Base-by-base conservation (phyloP, 2,888 invertebrate genomes). In the Iselma pallidipennis region DNA sequence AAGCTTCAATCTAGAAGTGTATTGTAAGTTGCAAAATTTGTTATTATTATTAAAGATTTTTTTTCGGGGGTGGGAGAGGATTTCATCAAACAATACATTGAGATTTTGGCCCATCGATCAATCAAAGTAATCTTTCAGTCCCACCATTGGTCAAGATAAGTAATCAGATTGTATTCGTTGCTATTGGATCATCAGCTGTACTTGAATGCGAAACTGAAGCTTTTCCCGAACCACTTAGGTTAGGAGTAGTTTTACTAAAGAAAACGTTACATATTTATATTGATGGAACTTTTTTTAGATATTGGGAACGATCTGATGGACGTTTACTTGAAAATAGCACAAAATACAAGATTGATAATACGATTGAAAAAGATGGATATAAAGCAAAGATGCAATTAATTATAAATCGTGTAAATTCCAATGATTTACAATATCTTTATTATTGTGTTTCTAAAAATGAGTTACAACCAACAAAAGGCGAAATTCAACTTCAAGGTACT, bases 121-220 rank as follows among this genome's bases (percentile, higher is more conserved):
- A 66, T 66, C 66, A 62, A 63, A 63, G 66, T 61, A 66, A 61
- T 66, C 67, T 80, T 81, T n/a, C 84, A 95, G 95, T 95, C 82
- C 87, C 92, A 51, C 95, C 95, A 0, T 87, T 91, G 78, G 93
- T 95, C 70, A 85, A 89, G 55, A 91, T 95, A 31, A 88, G 89
- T 55, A 89, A 89, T 74, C 91, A 91, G 76, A 85, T 88, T 76
- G 87, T 94, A 57, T 90, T 90, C 52, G 90, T 89, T 0, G 84
- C 86, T 45, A 89, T 89, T 73, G 90, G 90, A 66, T 85, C 85
- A 48, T 88, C 86, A 1, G 92, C 88, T 0, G 85, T 87, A 42
- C 82, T 95, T 42, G 92, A 93, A 78, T 95, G 95, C 76, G 91
- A 92, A 81, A 89, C 94, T 23, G 95, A 96, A 83, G 94, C 94